These are phyloP conservation scores for Scaptomyza parva DNA, from an alignment of 2,888 invertebrate genomes.

Conservation along the genomic window DNA sequence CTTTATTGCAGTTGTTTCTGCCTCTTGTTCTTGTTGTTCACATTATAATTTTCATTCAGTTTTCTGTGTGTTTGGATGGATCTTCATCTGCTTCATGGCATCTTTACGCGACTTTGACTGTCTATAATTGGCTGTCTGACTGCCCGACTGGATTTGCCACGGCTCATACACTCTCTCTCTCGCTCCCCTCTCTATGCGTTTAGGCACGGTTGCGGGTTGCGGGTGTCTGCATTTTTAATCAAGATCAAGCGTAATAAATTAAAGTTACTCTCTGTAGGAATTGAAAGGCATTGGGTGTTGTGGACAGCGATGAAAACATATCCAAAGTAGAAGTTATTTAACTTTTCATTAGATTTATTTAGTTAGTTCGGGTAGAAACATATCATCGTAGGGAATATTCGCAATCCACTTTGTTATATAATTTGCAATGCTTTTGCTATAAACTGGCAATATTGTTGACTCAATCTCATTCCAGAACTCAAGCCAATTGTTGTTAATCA, in stretches of 20 bases:
- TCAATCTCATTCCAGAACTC: constrained; percentile 48
- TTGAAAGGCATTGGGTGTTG: constrained; percentile 48
- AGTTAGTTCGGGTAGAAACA: constrained; percentile 33
- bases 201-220: constrained; percentile 2
- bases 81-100: constrained; percentile 67
- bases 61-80: constrained; percentile 52
- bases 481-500: constrained; percentile 43
- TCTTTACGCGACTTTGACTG: constrained; percentile 75
- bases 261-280: constrained; percentile 49
- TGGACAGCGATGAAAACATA: constrained; percentile 27
- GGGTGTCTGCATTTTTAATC: constrained; percentile 57
- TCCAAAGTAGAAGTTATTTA: background rate
- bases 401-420: background rate
- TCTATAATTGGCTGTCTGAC: constrained; percentile 75
- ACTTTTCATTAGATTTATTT: too few relatives aligned
- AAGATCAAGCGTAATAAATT: constrained; percentile 74
- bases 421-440: constrained; percentile 12
- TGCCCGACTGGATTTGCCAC: constrained; percentile 50
- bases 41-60: constrained; percentile 75
- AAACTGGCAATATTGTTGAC: constrained; percentile 25
- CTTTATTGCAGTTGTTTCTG: constrained; percentile 67
- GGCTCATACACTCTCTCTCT: constrained; percentile 8
- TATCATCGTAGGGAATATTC: constrained; percentile 41
- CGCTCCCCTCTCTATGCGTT: constrained; percentile 1
- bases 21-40: constrained; percentile 41